phyloP scores from a whole-genome alignment of 2,113 vertebrate genomes.

The Sceloporus tristichus region DNA sequence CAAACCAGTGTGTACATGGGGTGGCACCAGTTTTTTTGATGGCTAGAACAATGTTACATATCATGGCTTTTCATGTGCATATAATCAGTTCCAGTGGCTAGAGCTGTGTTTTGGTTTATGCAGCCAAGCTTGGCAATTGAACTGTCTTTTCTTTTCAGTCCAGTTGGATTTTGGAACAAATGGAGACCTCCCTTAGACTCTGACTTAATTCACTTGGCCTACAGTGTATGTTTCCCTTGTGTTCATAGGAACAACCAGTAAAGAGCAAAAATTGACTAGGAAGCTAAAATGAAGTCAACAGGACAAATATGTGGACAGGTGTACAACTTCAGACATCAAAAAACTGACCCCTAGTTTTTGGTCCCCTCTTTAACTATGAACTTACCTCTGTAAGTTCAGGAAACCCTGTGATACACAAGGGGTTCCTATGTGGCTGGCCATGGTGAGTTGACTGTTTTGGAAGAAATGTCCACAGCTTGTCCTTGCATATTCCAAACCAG shows the following conservation, averaged over 20 bases:
- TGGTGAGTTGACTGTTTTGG: background rate
- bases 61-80: slow-evolving; percentile 74
- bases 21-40: slow-evolving; percentile 51
- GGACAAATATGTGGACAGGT: background rate
- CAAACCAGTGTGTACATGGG: slow-evolving; percentile 61
- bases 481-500: background rate
- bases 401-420: background rate
- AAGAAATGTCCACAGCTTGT: background rate
- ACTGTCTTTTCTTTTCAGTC: slow-evolving; percentile 65
- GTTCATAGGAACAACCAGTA: slow-evolving; percentile 21
- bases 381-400: background rate
- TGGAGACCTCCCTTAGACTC: slow-evolving; percentile 65
- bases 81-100: slow-evolving; percentile 74
- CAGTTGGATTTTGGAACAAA: slow-evolving; percentile 69
- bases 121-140: slow-evolving; percentile 68
- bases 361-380: background rate
- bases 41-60: slow-evolving; percentile 75
- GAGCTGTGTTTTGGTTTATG: slow-evolving; percentile 70
- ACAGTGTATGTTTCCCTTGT: slow-evolving; percentile 56
- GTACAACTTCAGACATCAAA: background rate
- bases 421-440: background rate
- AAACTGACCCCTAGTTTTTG: background rate
- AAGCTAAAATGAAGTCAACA: background rate
- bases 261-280: background rate
- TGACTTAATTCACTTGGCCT: slow-evolving; percentile 56